Evolutionary conservation across 2,888 invertebrate genomes (phyloP).

Genomic region (Sycophila texana): DNA sequence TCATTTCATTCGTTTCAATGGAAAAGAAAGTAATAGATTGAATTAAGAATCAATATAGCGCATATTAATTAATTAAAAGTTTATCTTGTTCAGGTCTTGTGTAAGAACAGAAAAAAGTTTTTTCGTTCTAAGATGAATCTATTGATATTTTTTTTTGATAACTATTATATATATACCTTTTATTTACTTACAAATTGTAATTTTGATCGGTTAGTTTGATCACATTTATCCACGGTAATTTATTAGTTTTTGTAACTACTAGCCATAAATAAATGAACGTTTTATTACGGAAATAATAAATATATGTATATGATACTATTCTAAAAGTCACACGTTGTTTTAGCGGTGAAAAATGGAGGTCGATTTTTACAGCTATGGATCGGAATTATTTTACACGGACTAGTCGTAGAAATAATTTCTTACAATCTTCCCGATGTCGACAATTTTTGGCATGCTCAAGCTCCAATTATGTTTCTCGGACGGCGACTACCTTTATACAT

Average conservation of each 20-base stretch:
- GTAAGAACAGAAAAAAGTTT: too few relatives aligned
- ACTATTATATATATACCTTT: conserved; percentile 71
- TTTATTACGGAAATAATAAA: not conserved
- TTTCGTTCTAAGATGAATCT: too few relatives aligned
- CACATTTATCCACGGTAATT: conserved; percentile 83
- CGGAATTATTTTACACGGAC: conserved; percentile 83
- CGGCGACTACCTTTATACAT: conserved; percentile 85
- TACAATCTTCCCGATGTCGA: conserved; percentile 85
- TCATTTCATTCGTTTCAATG: not conserved
- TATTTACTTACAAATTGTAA: conserved; percentile 80
- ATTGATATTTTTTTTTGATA: not conserved
- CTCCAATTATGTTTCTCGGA: conserved; percentile 84
- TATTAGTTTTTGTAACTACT: not conserved
- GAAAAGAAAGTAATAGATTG: not conserved
- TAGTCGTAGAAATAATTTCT: conserved; percentile 84
- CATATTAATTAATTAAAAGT: not conserved
- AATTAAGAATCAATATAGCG: not conserved
- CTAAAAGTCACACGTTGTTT: conserved; percentile 55
- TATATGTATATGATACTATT: not conserved
- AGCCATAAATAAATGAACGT: not conserved
- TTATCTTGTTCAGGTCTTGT: too few relatives aligned
- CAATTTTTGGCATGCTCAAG: conserved; percentile 91
- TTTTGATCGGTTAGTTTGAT: conserved; percentile 79
- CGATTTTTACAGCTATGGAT: conserved; percentile 87
- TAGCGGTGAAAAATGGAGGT: conserved; percentile 84